Conservation (phyloP, 2,888 invertebrate species). For the Dynastes hyllus region DNA sequence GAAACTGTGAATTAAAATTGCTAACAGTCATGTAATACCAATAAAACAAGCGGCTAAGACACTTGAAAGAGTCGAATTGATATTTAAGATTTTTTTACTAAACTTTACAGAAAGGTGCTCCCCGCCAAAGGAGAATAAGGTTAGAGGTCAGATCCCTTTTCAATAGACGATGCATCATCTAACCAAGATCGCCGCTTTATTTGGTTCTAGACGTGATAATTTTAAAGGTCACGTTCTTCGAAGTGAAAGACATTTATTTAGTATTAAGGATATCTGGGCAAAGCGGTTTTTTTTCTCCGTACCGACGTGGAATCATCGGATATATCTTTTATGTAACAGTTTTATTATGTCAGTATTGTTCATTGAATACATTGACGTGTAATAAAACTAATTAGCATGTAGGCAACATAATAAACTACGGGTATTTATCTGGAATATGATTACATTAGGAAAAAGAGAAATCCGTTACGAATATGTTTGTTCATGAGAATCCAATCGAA, state of each 20-base stretch:
- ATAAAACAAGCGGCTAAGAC: neutral
- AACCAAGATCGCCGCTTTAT: neutral
- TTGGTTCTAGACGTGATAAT: slow-evolving; percentile 15
- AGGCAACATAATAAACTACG: neutral
- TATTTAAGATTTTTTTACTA: slow-evolving; percentile 7
- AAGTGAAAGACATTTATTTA: slow-evolving; percentile 31
- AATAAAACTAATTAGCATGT: slow-evolving; percentile 27
- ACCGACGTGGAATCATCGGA: neutral
- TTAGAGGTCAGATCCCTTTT: slow-evolving; percentile 17
- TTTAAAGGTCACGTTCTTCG: slow-evolving; percentile 25
- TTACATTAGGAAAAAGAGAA: too few species aligned
- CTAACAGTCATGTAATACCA: neutral
- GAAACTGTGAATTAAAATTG: neutral
- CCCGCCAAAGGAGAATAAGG: slow-evolving; percentile 20
- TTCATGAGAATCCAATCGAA: too few species aligned
- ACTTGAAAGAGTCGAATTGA: neutral
- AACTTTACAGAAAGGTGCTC: neutral
- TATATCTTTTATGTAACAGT: slow-evolving; percentile 9
- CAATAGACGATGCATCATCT: slow-evolving; percentile 14
- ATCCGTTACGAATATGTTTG: too few species aligned
- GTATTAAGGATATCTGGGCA: slow-evolving; percentile 4
- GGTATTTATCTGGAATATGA: too few species aligned
- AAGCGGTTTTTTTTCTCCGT: neutral
- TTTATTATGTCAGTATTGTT: neutral
- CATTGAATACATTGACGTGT: neutral